These are phyloP conservation scores for Drosophila tanythrix DNA, from an alignment of 2,888 invertebrate genomes.

Conservation along the genomic window DNA sequence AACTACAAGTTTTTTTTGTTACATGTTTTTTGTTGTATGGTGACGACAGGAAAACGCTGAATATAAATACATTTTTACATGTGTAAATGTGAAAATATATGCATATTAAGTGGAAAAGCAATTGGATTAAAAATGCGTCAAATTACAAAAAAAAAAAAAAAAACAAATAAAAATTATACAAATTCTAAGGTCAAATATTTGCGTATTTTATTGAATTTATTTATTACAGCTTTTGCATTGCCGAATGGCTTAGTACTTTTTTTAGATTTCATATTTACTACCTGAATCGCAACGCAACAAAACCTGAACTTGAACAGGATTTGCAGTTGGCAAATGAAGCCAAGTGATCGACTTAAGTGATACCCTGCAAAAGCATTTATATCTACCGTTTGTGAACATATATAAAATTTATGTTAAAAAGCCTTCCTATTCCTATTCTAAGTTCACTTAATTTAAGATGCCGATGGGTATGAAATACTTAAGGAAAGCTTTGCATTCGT, in stretches of 20 bases:
- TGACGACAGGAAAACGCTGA: slow-evolving; percentile 23
- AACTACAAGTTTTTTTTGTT: slow-evolving; percentile 17
- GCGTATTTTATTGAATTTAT: slow-evolving; percentile 28
- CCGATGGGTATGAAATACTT: too few relatives aligned
- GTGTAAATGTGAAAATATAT: slow-evolving; percentile 19
- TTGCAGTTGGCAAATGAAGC: neutral
- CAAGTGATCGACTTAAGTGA: neutral
- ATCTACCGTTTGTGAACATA: neutral
- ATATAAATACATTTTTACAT: neutral
- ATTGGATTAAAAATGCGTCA: slow-evolving; percentile 25
- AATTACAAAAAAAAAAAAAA: neutral
- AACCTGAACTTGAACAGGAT: slow-evolving; percentile 6
- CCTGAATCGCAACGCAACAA: neutral
- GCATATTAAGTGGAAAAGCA: slow-evolving; percentile 46
- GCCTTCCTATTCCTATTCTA: neutral
- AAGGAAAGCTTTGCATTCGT: neutral
- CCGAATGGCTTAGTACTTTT: slow-evolving; percentile 21
- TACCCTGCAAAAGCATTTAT: neutral
- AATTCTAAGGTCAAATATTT: slow-evolving; percentile 32
- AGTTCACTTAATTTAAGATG: neutral
- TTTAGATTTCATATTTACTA: slow-evolving; percentile 26
- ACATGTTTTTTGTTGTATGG: slow-evolving; percentile 11
- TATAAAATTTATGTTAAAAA: neutral
- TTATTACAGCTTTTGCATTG: slow-evolving; percentile 13
- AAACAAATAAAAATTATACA: slow-evolving; percentile 1